Base-by-base conservation (phyloP, 35 echinoderm and acorn worm species). In the Apostichopus californicus region DNA sequence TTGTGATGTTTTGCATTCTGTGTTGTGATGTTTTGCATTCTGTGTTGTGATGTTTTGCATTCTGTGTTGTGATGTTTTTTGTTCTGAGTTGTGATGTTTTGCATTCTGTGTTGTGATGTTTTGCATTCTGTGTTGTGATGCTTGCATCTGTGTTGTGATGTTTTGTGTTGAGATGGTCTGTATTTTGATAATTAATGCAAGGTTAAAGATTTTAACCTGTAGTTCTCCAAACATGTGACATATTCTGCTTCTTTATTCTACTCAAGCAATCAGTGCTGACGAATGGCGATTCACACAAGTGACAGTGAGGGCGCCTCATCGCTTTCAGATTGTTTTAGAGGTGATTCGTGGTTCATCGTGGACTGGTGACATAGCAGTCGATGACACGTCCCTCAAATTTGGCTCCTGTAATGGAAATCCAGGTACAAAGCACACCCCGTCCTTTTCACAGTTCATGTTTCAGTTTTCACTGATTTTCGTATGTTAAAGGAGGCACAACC, bases 211-310 rank as follows among this genome's bases (percentile, higher is more conserved):
- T 46, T 46, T 8, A 78, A 78, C 5, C 34, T 9, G 17, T 0
- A 0, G 0, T 0, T 23, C 17, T 9, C 55, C 1, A 21, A 26
- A 55, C 24, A 12, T 8, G 18, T 25, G 1, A 12, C 63, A 65
- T 88, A 4, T 18, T 8, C 71, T 52, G 34, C 71, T 70, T 57
- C 7, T 61, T 61, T 55, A 84, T 73, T 93, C 18, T 55, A 60
- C 12, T 61, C 58, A 57, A 89, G 59, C 77, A 18, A 56, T 55
- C 20, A 89, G 57, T 94, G 93, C 55, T n/a, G 64, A 91, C 5
- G 93, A 91, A 65, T 94, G 93, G 93, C 93, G 93, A 57, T 94
- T 78, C 68, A 70, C 93, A 8, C 88, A 94, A n/a, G 25, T 94
- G 25, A 94, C 93, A 3, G 66, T 94, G 28, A 57, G 21, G 11